Base-by-base conservation (phyloP, 2,797 vertebrate species). In the Erpetoichthys calabaricus region DNA sequence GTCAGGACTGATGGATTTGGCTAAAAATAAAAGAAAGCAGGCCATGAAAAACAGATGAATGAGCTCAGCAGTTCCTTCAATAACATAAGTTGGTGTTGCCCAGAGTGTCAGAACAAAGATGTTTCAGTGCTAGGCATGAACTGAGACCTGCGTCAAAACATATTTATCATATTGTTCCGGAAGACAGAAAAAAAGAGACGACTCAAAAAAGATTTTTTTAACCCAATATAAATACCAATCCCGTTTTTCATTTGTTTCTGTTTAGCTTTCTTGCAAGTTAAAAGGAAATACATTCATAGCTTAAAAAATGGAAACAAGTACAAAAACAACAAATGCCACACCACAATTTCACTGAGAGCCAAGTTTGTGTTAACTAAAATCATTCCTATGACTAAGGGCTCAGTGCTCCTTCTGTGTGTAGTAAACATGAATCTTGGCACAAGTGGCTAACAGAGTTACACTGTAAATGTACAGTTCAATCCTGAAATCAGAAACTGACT, bases 1-100 rank as follows among this genome's bases (percentile, higher is more conserved):
- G 87, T 94, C 88, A 91, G 75, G 80, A 77, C 83, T 92, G 89
- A 91, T 84, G 81, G 87, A 92, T 91, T 88, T 89, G 91, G 89
- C 88, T 88, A 89, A 89, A 93, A 94, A 92, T 92, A 89, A 91
- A 89, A 90, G 89, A 82, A 85, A 87, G 82, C 76, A 66, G 79
- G 78, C 85, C 73, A 69, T 76, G 85, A 88, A 78, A 85, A 83
- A 81, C 73, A 73, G 80, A 89, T 90, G 86, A 90, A 91, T 89
- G 85, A 88, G 84, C 80, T 82, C 80, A 75, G 78, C 64, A 73
- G 75, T 83, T 78, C 76, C 75, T 79, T 75, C 80, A 79, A 84
- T 85, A 85, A 84, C 79, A 80, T 53, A 66, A 77, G 68, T 70
- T 58, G 65, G 77, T 69, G 66, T 78, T 66, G 67, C 76, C 66